phyloP scores from a whole-genome alignment of 2,797 vertebrate species.

The Bovichtus diacanthus region DNA sequence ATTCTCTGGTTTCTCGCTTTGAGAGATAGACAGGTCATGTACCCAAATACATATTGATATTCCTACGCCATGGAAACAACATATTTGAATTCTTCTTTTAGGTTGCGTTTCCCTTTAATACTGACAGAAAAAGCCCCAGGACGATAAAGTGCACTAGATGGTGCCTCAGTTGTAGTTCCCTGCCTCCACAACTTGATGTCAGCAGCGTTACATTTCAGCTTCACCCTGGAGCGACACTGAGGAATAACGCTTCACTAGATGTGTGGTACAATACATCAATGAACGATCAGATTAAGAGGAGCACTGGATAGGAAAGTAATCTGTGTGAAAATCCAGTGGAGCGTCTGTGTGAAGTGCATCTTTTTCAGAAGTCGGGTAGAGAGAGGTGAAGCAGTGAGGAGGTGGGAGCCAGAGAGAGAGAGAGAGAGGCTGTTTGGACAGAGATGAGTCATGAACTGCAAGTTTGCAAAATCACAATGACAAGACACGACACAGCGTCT shows the following conservation, averaged over 20 bases:
- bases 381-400: neutral
- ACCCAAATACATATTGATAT: too few relatives aligned
- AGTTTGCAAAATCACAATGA: constrained; percentile 31
- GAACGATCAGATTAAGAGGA: neutral
- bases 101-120: too few relatives aligned
- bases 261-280: neutral
- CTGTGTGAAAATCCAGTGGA: neutral
- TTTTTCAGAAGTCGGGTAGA: neutral
- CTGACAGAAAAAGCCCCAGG: too few relatives aligned
- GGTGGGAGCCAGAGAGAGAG: neutral
- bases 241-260: neutral
- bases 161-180: constrained; percentile 52
- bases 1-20: too few relatives aligned
- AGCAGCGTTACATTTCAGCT: constrained; percentile 57
- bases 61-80: too few relatives aligned
- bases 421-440: neutral
- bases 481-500: neutral
- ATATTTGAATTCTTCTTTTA: too few relatives aligned
- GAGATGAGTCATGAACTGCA: constrained; percentile 26
- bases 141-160: neutral
- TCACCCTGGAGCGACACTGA: neutral
- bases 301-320: neutral
- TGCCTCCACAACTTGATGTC: constrained; percentile 68
- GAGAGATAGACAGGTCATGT: too few relatives aligned
- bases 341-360: neutral